Conservation (phyloP, 2,113 vertebrate genomes). For the Rhodinocichla rosea region DNA sequence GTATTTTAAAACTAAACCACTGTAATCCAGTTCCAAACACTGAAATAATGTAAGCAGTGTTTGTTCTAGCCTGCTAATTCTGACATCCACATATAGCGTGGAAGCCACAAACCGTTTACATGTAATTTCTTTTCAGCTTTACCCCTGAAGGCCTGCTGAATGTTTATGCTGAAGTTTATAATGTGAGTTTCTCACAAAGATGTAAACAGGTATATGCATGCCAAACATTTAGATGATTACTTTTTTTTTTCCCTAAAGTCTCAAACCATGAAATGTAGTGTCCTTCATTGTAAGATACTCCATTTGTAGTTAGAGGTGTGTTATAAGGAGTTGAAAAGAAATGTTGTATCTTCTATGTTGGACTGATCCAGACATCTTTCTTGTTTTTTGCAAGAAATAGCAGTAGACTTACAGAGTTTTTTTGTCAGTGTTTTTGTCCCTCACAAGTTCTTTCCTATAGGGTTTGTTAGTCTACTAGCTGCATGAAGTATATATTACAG, state of each 20-base stretch:
- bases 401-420: not conserved
- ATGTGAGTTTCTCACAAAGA: not conserved
- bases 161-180: not conserved
- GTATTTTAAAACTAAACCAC: not conserved
- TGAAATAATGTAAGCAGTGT: not conserved
- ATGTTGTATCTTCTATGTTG: not conserved
- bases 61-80: not conserved
- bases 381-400: not conserved
- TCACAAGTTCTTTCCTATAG: not conserved
- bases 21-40: not conserved
- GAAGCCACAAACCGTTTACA: not conserved
- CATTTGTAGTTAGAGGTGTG: not conserved
- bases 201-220: not conserved
- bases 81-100: not conserved
- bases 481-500: not conserved
- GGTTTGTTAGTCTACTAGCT: not conserved
- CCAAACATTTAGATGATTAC: not conserved
- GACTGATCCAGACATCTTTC: not conserved
- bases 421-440: not conserved
- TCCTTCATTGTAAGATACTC: not conserved
- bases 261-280: not conserved
- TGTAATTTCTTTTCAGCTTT: not conserved
- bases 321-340: not conserved
- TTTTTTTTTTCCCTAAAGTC: not conserved
- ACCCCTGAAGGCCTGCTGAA: not conserved